Evolutionary conservation across 2,888 invertebrate genomes (phyloP).

Genomic region (Lampropteryx suffumata): DNA sequence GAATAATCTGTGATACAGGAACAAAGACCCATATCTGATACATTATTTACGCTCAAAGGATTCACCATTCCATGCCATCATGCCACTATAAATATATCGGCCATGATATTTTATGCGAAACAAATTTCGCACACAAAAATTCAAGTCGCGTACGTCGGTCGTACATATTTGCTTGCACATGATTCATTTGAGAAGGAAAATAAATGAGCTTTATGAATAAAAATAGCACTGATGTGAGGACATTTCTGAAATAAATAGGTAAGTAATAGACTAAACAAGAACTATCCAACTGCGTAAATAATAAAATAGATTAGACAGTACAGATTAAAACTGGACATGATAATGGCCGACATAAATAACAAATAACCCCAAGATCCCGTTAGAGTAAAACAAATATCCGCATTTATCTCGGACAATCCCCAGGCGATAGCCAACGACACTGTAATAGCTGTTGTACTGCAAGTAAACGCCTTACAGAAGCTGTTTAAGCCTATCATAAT

Average conservation of each 20-base stretch:
- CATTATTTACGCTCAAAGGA: constrained; percentile 56
- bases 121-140: constrained; percentile 40
- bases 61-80: constrained; percentile 30
- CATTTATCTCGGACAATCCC: constrained; percentile 15
- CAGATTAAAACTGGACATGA: constrained; percentile 18
- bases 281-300: neutral
- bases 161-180: constrained; percentile 40
- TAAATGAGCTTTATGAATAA: constrained; percentile 20
- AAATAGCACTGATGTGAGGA: constrained; percentile 7
- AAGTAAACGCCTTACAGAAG: constrained; percentile 22
- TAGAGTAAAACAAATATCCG: constrained; percentile 18
- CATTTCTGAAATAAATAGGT: constrained; percentile 2
- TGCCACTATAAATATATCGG: constrained; percentile 32
- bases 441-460: constrained; percentile 22
- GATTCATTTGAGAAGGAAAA: constrained; percentile 36
- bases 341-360: constrained; percentile 15
- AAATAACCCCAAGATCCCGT: constrained; percentile 15
- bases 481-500: constrained; percentile 38
- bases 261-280: neutral
- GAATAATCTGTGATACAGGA: constrained; percentile 34
- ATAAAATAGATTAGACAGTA: constrained; percentile 1
- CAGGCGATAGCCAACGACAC: constrained; percentile 22
- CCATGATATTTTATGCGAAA: constrained; percentile 30
- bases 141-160: constrained; percentile 24
- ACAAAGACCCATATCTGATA: constrained; percentile 53